phyloP scores from a whole-genome alignment of 2,888 invertebrate genomes.

The Nemurella pictetii region DNA sequence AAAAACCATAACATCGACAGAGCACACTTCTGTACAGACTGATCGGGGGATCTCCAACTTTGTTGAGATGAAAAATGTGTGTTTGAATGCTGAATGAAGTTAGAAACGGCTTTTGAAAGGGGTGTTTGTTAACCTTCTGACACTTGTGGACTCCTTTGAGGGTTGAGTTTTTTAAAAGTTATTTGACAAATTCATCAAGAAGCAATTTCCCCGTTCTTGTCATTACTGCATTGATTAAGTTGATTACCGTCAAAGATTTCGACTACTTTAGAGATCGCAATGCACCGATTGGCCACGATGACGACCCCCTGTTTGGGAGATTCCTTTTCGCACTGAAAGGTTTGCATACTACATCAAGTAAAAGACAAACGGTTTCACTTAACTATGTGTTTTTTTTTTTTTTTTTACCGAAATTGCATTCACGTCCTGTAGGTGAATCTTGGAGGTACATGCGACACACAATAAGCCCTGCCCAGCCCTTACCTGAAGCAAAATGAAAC shows the following conservation, averaged over 20 bases:
- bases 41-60: too few relatives aligned
- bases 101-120: too few relatives aligned
- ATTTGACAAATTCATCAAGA: background rate
- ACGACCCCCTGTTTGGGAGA: conserved; percentile 14
- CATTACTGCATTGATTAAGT: background rate
- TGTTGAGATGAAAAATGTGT: too few relatives aligned
- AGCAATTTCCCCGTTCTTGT: background rate
- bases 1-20: too few relatives aligned
- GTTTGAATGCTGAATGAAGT: too few relatives aligned
- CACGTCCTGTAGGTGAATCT: conserved; percentile 27
- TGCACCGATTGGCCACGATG: background rate
- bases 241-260: conserved; percentile 32
- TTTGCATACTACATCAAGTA: conserved; percentile 2
- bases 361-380: too few relatives aligned
- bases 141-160: too few relatives aligned
- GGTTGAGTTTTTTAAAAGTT: too few relatives aligned
- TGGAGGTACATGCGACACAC: conserved; percentile 38
- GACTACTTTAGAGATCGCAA: conserved; percentile 30
- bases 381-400: too few relatives aligned
- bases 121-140: too few relatives aligned
- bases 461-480: conserved; percentile 38
- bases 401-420: background rate
- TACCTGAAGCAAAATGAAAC: conserved; percentile 38
- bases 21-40: too few relatives aligned
- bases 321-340: conserved; percentile 29